Conservation (phyloP, 2,888 invertebrate genomes). For the Synergus umbraculus region DNA sequence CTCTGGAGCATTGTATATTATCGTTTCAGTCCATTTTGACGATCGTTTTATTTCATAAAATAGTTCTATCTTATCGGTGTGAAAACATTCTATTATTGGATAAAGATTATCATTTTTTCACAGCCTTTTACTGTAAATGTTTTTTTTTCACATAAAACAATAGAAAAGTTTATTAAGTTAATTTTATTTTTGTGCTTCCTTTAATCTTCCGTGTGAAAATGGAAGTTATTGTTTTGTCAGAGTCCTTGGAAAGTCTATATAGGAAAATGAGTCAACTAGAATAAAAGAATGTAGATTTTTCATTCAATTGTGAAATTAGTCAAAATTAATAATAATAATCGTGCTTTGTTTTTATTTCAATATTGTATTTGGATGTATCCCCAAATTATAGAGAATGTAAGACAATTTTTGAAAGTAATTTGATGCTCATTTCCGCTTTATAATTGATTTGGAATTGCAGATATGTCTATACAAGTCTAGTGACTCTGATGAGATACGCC, state of each 20-base stretch:
- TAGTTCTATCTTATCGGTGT: not conserved
- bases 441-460: not conserved
- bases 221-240: not conserved
- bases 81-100: conserved; percentile 13
- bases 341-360: not conserved
- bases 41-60: conserved; percentile 24
- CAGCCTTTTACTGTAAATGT: conserved; percentile 11
- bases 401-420: not conserved
- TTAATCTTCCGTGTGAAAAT: conserved; percentile 11
- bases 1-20: too few species aligned
- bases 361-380: not conserved
- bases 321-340: not conserved
- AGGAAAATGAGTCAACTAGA: not conserved
- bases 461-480: not conserved
- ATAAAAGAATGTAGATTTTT: not conserved
- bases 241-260: too few species aligned
- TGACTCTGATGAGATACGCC: not conserved
- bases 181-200: not conserved
- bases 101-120: conserved; percentile 5
- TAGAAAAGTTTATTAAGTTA: conserved; percentile 9
- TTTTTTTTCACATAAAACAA: not conserved
- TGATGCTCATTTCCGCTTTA: not conserved
- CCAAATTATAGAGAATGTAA: not conserved
- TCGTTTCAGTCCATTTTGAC: not conserved
- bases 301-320: too few species aligned